Evolutionary conservation across 2,113 vertebrate genomes (phyloP).

Genomic region (Nothoprocta pentlandii): DNA sequence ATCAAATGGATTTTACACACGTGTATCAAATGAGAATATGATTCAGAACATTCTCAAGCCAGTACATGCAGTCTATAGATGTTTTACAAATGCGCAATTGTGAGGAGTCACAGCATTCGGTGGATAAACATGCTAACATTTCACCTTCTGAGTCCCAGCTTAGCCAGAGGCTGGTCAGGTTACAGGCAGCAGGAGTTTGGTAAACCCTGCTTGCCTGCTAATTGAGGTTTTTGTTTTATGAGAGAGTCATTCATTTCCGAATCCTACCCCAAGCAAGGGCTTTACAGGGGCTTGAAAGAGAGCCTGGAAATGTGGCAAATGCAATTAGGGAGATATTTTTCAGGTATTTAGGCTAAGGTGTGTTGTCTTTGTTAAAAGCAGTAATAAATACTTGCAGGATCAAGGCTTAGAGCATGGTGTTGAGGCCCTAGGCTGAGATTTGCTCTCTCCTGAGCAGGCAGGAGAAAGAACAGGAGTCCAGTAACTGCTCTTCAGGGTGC

Average conservation of each 20-base stretch:
- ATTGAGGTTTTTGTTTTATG: background rate
- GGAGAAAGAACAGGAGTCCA: background rate
- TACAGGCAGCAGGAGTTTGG: background rate
- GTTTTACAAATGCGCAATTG: constrained; percentile 12
- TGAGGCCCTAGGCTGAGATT: background rate
- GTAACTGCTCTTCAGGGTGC: too few relatives aligned
- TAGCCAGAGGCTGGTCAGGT: background rate
- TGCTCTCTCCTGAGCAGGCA: accelerated
- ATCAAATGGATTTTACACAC: background rate
- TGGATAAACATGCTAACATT: background rate
- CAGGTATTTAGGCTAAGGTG: background rate
- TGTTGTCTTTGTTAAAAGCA: background rate
- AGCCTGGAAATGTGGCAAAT: background rate
- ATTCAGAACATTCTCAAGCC: background rate
- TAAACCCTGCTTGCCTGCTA: background rate
- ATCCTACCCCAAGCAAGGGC: background rate
- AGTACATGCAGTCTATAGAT: background rate
- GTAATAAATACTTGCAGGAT: background rate
- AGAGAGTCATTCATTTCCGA: background rate
- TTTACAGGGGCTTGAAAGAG: background rate
- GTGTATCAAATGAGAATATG: background rate
- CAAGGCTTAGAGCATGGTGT: background rate
- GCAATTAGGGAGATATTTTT: background rate
- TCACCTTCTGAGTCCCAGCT: background rate
- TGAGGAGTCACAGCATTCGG: background rate